phyloP scores from a whole-genome alignment of 2,888 invertebrate genomes.

The Ypsolopha scabrella region DNA sequence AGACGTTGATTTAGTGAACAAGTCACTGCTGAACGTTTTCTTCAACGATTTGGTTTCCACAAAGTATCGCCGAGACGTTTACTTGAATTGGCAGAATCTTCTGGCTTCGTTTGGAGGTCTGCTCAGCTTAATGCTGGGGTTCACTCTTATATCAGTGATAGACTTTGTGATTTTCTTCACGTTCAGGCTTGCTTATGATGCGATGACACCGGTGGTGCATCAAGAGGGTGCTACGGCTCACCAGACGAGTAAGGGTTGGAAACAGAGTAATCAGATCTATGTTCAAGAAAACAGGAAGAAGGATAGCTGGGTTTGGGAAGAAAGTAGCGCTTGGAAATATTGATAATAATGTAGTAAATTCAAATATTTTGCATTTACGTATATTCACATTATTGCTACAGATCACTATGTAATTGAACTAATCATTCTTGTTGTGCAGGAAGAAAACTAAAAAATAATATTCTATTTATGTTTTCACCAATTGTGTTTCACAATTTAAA shows the following conservation, averaged over 20 bases:
- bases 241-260: background rate
- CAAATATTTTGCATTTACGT: too few relatives aligned
- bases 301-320: too few relatives aligned
- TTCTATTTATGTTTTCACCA: too few relatives aligned
- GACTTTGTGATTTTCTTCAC: constrained; percentile 75
- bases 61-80: constrained; percentile 74
- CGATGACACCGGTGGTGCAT: constrained; percentile 1
- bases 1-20: constrained; percentile 50
- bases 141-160: constrained; percentile 76
- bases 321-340: too few relatives aligned
- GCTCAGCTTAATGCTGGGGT: constrained; percentile 76
- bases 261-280: background rate
- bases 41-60: constrained; percentile 76
- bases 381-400: too few relatives aligned
- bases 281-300: background rate
- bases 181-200: constrained; percentile 59
- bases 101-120: constrained; percentile 79
- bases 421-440: too few relatives aligned
- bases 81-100: constrained; percentile 77
- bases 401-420: too few relatives aligned
- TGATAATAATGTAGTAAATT: too few relatives aligned
- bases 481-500: too few relatives aligned
- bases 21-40: constrained; percentile 73
- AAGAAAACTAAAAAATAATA: too few relatives aligned
- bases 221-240: too few relatives aligned